A percentile compares a stretch with the other conserved stretches of the same genome.
Evolutionary conservation across 2,113 vertebrate species (phyloP).

Genomic region (Eclectus roratus): DNA sequence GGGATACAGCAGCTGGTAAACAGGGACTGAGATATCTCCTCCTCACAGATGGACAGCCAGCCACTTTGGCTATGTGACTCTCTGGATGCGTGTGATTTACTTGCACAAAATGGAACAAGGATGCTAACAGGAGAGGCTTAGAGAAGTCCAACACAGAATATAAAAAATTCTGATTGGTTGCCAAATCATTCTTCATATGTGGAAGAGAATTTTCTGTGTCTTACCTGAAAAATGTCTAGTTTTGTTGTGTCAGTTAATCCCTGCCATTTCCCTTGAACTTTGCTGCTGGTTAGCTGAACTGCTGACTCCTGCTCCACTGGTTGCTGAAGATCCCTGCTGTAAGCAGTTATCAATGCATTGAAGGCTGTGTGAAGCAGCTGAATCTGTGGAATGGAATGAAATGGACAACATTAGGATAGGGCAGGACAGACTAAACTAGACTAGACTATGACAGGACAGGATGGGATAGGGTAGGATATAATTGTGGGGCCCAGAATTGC

Average conservation of each 20-base stretch:
- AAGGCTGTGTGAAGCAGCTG: background rate
- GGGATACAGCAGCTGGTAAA: background rate
- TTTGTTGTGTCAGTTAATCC: background rate
- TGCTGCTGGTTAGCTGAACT: background rate
- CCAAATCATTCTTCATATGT: fast-evolving
- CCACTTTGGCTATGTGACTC: background rate
- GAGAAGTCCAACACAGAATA: background rate
- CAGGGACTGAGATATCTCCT: background rate
- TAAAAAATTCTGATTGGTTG: background rate
- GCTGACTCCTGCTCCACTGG: background rate
- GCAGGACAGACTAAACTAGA: background rate
- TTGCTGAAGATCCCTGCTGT: background rate
- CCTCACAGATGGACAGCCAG: background rate
- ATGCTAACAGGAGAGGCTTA: background rate
- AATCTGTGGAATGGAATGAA: background rate
- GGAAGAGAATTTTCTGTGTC: background rate
- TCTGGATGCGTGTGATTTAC: background rate
- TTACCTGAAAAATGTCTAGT: background rate
- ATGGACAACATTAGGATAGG: background rate
- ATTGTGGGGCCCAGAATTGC: background rate
- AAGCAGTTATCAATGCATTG: background rate
- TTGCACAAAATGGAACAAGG: background rate
- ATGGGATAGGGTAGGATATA: background rate
- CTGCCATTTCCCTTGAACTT: background rate
- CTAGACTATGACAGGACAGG: background rate